These are phyloP conservation scores for Hermaeophaga mercurialis DNA, from an alignment of 2,888 invertebrate genomes.

Conservation along the genomic window DNA sequence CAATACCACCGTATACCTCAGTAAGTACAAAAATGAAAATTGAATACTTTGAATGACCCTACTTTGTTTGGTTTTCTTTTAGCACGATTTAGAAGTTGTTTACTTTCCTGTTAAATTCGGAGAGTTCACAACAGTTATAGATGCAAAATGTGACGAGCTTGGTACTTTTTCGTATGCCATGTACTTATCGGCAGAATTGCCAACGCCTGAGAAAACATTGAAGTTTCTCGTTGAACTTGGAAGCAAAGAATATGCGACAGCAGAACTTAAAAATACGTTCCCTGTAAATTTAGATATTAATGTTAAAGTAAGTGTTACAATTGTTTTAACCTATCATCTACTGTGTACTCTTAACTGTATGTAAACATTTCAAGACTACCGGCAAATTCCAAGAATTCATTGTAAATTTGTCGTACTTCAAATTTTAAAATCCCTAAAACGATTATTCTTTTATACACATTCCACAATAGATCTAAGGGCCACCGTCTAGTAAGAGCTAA, in stretches of 20 bases:
- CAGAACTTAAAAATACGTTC: slow-evolving; percentile 43
- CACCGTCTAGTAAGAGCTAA: no score
- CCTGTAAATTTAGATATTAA: slow-evolving; percentile 42
- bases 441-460: no score
- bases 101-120: slow-evolving; percentile 44
- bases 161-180: slow-evolving; percentile 64
- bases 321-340: no score
- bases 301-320: slow-evolving; percentile 39
- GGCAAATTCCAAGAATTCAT: no score
- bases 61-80: slow-evolving; percentile 17
- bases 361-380: no score
- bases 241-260: slow-evolving; percentile 34
- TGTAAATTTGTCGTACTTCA: not conserved
- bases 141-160: slow-evolving; percentile 56
- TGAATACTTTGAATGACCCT: no score
- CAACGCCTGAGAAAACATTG: slow-evolving; percentile 44
- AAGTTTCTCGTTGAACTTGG: slow-evolving; percentile 47
- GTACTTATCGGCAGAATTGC: slow-evolving; percentile 42
- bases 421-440: no score
- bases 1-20: slow-evolving; percentile 46
- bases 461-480: no score
- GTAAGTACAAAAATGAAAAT: slow-evolving; percentile 47
- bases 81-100: slow-evolving; percentile 41
- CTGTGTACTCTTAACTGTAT: no score
- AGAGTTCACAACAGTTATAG: slow-evolving; percentile 44